Conservation (phyloP, 2,113 vertebrate genomes). For the Amia ocellicauda region DNA sequence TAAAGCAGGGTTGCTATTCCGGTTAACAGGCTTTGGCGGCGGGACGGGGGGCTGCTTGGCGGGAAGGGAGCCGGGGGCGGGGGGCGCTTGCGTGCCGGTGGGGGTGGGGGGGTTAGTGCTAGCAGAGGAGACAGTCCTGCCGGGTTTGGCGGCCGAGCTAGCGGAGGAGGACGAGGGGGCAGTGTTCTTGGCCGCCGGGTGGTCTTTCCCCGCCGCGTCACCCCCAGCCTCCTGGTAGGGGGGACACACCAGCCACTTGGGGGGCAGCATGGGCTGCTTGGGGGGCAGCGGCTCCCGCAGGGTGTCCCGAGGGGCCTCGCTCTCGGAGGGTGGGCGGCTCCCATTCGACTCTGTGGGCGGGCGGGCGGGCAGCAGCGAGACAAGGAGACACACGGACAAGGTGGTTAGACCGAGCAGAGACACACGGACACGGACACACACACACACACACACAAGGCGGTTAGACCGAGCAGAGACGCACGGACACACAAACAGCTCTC, state of each 20-base stretch:
- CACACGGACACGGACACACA: constrained; percentile 24
- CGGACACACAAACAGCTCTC: constrained; percentile 27
- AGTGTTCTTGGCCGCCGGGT: constrained; percentile 37
- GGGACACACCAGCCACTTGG: constrained; percentile 81
- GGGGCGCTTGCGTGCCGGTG: constrained; percentile 34
- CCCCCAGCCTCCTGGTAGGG: constrained; percentile 58
- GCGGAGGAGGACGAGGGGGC: constrained; percentile 53
- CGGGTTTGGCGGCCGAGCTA: constrained; percentile 51
- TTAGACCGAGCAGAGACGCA: not conserved
- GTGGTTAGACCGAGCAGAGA: not conserved
- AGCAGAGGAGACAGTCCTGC: constrained; percentile 66
- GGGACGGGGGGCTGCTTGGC: constrained; percentile 87
- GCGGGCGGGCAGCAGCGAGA: constrained; percentile 10
- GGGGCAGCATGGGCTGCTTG: constrained; percentile 80
- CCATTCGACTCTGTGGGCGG: constrained; percentile 70
- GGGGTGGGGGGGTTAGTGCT: constrained; percentile 59
- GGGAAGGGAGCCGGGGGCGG: constrained; percentile 49
- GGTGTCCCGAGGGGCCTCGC: constrained; percentile 67
- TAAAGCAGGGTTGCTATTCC: constrained; percentile 77
- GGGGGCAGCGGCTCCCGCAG: constrained; percentile 63
- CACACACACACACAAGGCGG: constrained; percentile 14
- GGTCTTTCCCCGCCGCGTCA: constrained; percentile 52
- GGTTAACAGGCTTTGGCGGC: constrained; percentile 89
- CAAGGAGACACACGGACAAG: constrained; percentile 9
- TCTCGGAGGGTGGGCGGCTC: constrained; percentile 65